phyloP scores from a whole-genome alignment of 2,888 invertebrate genomes.

The Ypsolopha scabrella region DNA sequence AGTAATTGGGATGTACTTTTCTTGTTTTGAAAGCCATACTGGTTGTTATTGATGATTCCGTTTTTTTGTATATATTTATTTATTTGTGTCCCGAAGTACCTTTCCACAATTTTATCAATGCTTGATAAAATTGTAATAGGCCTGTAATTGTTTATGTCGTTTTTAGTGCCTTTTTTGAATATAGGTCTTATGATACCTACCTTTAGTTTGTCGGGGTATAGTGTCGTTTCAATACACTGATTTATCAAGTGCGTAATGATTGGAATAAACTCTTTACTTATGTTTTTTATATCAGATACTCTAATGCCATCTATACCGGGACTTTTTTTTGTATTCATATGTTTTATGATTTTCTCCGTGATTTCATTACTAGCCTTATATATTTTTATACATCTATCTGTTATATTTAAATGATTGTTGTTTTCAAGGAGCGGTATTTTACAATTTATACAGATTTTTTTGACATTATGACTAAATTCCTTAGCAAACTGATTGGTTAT shows the following conservation, averaged over 20 bases:
- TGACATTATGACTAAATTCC: neutral
- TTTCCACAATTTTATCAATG: constrained; percentile 8
- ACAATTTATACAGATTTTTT: neutral
- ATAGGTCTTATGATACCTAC: constrained; percentile 9
- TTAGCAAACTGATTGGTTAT: neutral
- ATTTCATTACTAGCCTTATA: neutral
- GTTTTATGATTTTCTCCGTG: constrained; percentile 1
- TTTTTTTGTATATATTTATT: constrained; percentile 3
- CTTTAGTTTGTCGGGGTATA: constrained; percentile 7
- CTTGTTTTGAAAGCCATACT: constrained; percentile 8
- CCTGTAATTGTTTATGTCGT: constrained; percentile 9
- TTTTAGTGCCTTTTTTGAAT: constrained; percentile 5
- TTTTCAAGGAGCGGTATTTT: neutral
- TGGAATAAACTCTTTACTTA: constrained; percentile 4
- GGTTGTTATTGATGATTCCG: constrained; percentile 4
- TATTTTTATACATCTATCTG: constrained; percentile 25
- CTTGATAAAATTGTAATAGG: constrained; percentile 9
- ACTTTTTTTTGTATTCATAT: constrained; percentile 6
- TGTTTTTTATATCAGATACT: constrained; percentile 6
- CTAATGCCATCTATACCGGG: constrained; percentile 8
- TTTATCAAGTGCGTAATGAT: constrained; percentile 7
- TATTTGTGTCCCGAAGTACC: constrained; percentile 5
- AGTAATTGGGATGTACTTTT: constrained; percentile 7
- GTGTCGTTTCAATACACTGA: neutral
- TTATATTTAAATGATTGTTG: constrained; percentile 20